Evolutionary conservation across 2,797 vertebrate genomes (phyloP), one percentile per base, ranked within the genome.

Genomic region (Pachyuromys duprasi): DNA sequence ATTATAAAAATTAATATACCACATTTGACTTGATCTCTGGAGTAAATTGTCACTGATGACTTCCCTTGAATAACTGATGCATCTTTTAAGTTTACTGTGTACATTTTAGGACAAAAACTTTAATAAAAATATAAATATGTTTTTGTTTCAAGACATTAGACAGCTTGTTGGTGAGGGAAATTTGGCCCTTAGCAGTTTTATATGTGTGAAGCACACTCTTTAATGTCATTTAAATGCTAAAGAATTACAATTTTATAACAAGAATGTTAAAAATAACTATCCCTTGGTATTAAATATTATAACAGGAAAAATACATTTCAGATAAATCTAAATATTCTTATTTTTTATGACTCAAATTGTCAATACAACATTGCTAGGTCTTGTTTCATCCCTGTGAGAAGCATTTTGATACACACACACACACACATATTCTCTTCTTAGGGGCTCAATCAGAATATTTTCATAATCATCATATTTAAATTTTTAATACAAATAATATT

Each of bases 301-400:
- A 72, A 55, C 1, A n/a, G 14, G 5, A 33, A 57, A 45, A 84
- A 49, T 45, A 63, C 57, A 15, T 31, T 60, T 11, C 45, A 63
- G 17, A 63, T 45, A 91, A 96, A 86, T 55, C 57, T 80, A 75
- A 11, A 76, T 70, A 53, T n/a, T 84, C 6, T 65, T 89, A 89
- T 74, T 69, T 55, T 26, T 3, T 15, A 1, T 42, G 24, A 12
- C 36, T 83, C 11, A 24, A 84, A 84, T 0, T 33, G 11, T 83
- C 60, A 65, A 17, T 84, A 22, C 9, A 65, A 22, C 36, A 12
- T 5, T 33, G 2, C 12, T 49, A 49, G 17, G 15, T 84, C 28
- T 67, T 28, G 8, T 12, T 45, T 67, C 4, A 67, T 20, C 82
- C 28, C 26, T 31, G 26, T 49, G 18, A 49, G 28, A 49, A 33